These are phyloP conservation scores for Pseudomyrmex cubaensis DNA, from an alignment of 1,140 invertebrate genomes.

Conservation along the genomic window DNA sequence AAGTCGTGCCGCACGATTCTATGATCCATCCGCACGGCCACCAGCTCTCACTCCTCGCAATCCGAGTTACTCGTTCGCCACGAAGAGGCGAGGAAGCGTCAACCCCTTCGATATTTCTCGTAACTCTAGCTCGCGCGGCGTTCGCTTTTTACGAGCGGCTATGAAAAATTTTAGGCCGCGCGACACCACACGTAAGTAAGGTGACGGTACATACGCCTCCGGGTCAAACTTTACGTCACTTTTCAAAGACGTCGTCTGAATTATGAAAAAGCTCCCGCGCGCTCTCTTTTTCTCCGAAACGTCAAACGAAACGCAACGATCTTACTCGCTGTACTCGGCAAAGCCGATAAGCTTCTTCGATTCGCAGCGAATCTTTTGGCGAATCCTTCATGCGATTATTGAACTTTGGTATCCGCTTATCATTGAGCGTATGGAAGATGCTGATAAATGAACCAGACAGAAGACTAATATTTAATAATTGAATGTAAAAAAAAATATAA, in stretches of 20 bases:
- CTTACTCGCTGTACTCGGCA: neutral
- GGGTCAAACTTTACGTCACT: conserved; percentile 39
- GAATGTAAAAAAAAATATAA: neutral
- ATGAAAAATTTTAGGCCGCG: conserved; percentile 69
- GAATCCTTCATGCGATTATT: conserved; percentile 38
- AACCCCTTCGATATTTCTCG: conserved; percentile 65
- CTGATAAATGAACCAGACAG: conserved; percentile 13
- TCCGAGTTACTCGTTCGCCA: conserved; percentile 53
- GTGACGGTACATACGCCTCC: conserved; percentile 9
- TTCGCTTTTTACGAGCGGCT: conserved; percentile 55
- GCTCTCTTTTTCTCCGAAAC: neutral
- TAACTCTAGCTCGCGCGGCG: conserved; percentile 54
- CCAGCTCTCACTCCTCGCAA: conserved; percentile 59
- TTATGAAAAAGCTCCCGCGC: conserved; percentile 46
- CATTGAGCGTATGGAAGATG: neutral
- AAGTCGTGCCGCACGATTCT: conserved; percentile 63
- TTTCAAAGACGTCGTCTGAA: conserved; percentile 45
- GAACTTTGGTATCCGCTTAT: conserved; percentile 5
- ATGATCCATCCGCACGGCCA: conserved; percentile 44
- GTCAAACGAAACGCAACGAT: conserved; percentile 24
- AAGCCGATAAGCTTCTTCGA: conserved; percentile 47
- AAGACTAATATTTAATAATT: conserved; percentile 4
- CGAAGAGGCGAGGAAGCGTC: conserved; percentile 56
- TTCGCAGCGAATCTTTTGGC: conserved; percentile 13
- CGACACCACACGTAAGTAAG: conserved; percentile 19